Percentiles rank a stretch among this genome's conserved stretches.
Evolutionary conservation across 2,113 vertebrate species (phyloP).

Genomic region (Craseonycteris thonglongyai): DNA sequence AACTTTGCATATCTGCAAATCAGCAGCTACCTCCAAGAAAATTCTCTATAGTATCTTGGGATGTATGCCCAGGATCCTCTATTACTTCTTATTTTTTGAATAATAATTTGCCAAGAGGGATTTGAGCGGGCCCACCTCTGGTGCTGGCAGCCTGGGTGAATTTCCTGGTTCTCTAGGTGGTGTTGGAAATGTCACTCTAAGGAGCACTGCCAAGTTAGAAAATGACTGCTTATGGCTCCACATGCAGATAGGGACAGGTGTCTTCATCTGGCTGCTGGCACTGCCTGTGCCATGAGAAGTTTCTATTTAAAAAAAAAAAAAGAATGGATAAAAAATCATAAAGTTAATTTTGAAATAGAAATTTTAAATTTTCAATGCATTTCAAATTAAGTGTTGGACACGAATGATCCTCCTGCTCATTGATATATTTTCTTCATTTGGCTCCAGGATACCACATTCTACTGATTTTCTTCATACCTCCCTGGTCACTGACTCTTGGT

Average conservation of each 20-base stretch:
- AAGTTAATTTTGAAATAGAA: slow-evolving; percentile 20
- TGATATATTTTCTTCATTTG: not conserved
- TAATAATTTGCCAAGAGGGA: not conserved
- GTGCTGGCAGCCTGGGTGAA: slow-evolving; percentile 38
- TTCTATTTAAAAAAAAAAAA: slow-evolving; percentile 58
- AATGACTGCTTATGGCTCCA: slow-evolving; percentile 56
- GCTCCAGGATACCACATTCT: not conserved
- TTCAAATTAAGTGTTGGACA: not conserved
- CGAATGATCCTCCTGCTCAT: not conserved
- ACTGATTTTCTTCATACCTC: not conserved
- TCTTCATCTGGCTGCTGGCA: slow-evolving; percentile 73
- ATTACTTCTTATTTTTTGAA: slow-evolving; percentile 1
- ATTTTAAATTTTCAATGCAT: not conserved
- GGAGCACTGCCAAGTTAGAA: slow-evolving; percentile 49
- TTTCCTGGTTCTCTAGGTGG: slow-evolving; percentile 64
- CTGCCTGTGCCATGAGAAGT: slow-evolving; percentile 46
- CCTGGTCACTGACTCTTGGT: not conserved
- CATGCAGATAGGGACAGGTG: slow-evolving; percentile 61
- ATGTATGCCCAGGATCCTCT: slow-evolving; percentile 23
- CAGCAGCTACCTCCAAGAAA: slow-evolving; percentile 28
- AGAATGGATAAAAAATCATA: slow-evolving; percentile 33
- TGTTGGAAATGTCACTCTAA: slow-evolving; percentile 64
- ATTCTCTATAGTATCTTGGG: not conserved
- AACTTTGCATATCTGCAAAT: slow-evolving; percentile 37
- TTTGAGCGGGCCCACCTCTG: slow-evolving; percentile 28